Evolutionary conservation across 2,888 invertebrate species (phyloP).

Genomic region (Spodoptera picta): DNA sequence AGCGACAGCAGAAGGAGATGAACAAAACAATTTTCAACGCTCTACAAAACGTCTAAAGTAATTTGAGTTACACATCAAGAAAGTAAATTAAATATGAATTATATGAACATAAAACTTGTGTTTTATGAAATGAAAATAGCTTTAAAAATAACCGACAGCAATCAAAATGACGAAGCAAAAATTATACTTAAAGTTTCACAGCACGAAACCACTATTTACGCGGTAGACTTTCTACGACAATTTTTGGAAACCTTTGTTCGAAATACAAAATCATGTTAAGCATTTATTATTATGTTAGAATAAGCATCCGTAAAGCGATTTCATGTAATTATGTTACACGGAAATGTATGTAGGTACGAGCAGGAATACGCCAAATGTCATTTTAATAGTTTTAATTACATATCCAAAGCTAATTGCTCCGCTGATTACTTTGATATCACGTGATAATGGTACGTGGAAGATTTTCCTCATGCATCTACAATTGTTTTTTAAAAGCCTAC

Average conservation of each 20-base stretch:
- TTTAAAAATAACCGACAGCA: slow-evolving; percentile 24
- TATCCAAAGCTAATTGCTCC: slow-evolving; percentile 69
- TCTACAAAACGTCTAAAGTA: slow-evolving; percentile 38
- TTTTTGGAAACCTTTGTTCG: slow-evolving; percentile 58
- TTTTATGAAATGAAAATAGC: slow-evolving; percentile 45
- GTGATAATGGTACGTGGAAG: slow-evolving; percentile 42
- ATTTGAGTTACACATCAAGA: slow-evolving; percentile 29
- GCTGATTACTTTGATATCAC: slow-evolving; percentile 57
- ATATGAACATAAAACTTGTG: slow-evolving; percentile 34
- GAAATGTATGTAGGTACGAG: slow-evolving; percentile 61
- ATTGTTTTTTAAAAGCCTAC: slow-evolving; percentile 17
- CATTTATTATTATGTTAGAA: slow-evolving; percentile 62
- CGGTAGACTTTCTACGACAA: slow-evolving; percentile 58
- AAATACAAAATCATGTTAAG: slow-evolving; percentile 67
- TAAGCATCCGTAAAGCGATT: slow-evolving; percentile 71
- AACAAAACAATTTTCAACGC: slow-evolving; percentile 14
- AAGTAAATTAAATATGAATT: slow-evolving; percentile 52
- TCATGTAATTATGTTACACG: slow-evolving; percentile 66
- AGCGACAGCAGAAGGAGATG: no score
- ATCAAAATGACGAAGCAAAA: slow-evolving; percentile 53
- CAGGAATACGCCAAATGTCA: slow-evolving; percentile 76
- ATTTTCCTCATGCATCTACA: slow-evolving; percentile 30
- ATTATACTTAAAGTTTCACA: slow-evolving; percentile 52
- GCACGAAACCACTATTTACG: slow-evolving; percentile 41
- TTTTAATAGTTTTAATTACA: slow-evolving; percentile 86